Evolutionary conservation across 2,888 invertebrate species (phyloP), one percentile per base, ranked within the genome.

Genomic region (Drosophila infuscata): DNA sequence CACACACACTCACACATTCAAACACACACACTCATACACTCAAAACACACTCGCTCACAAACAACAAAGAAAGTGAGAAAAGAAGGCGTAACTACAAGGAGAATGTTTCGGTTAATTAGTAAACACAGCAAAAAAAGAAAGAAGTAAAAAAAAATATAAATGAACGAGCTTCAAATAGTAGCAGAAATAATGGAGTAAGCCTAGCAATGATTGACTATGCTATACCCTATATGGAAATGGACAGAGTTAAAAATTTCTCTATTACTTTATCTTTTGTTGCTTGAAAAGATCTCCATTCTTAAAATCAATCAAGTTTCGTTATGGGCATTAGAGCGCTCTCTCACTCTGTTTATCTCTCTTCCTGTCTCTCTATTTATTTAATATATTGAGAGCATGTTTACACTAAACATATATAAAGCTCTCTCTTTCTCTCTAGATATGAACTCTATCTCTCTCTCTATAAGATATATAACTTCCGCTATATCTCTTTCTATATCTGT

Each of bases 31-130:
- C 58, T 32, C 51, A 48, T 33, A 41, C 41, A 53, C 43, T 46
- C 56, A 49, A 36, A 33, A n/a, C 30, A 41, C 38, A 66, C 15
- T 52, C 36, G 41, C 36, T 70, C 59, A 59, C 32, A 30, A 11
- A 41, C 61, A 73, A 67, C 56, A 69, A 67, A 70, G 70, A 57
- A 82, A 82, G 79, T 76, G 79, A 64, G 84, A 73, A 74, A 76
- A 58, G 79, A 74, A 83, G 88, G 78, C 88, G 81, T 81, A 79
- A 78, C 79, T 81, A 85, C 74, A 80, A 86, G 89, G 48, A 88
- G 87, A 82, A 80, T 87, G 87, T 87, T 87, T 90, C 90, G 90
- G 87, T 87, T 87, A 88, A 87, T 87, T 87, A 87, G 87, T 81
- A 81, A 89, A 77, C 81, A 81, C 58, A 77, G 70, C 49, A 69